Evolutionary conservation across 2,113 vertebrate genomes (phyloP).

Genomic region (Carettochelys insculpta): DNA sequence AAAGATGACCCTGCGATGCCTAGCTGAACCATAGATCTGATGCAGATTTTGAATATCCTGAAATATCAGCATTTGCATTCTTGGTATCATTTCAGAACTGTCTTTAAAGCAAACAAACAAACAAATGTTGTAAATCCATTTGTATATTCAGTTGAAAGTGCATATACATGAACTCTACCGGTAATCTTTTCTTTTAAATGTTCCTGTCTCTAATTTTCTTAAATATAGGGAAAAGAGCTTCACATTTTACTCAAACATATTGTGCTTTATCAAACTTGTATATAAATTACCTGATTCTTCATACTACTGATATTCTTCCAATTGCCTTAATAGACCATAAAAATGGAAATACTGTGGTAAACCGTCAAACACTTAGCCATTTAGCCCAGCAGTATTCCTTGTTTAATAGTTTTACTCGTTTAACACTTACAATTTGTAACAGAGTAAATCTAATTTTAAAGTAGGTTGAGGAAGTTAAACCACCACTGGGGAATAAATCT

Average conservation of each 20-base stretch:
- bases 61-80: background rate
- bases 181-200: background rate
- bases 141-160: background rate
- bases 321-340: conserved; percentile 79
- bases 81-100: background rate
- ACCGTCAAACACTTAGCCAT: conserved; percentile 76
- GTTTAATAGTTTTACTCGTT: conserved; percentile 80
- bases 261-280: conserved; percentile 73
- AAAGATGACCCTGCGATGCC: background rate
- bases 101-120: background rate
- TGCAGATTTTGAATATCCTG: background rate
- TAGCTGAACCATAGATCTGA: background rate
- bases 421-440: conserved; percentile 76
- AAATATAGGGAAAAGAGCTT: conserved; percentile 29
- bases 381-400: conserved; percentile 79
- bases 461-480: conserved; percentile 70
- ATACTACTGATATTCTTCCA: conserved; percentile 71
- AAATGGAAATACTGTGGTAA: conserved; percentile 77
- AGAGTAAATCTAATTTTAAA: conserved; percentile 80
- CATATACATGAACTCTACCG: background rate
- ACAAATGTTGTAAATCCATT: background rate
- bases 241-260: conserved; percentile 39
- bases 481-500: conserved; percentile 64
- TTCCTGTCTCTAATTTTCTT: conserved; percentile 27
- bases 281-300: conserved; percentile 76